Conservation (phyloP, 2,888 invertebrate species). For the Neoaliturus tenellus region DNA sequence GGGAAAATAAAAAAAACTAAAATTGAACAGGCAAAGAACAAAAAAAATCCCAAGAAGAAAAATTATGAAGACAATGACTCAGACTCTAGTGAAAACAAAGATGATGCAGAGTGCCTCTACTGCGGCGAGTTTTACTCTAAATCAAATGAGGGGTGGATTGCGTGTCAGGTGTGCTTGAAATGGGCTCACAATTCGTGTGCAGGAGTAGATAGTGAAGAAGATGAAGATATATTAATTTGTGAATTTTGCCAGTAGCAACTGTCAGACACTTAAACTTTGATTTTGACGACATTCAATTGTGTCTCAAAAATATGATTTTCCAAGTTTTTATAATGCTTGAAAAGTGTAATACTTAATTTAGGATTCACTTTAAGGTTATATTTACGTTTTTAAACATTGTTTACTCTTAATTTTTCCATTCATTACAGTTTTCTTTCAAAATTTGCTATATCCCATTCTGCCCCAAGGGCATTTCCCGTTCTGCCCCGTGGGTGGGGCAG, state of each 20-base stretch:
- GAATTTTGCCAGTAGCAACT: slow-evolving; percentile 6
- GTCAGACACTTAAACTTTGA: too few relatives aligned
- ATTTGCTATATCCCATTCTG: too few relatives aligned
- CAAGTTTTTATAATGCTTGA: too few relatives aligned
- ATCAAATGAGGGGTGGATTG: slow-evolving; percentile 38
- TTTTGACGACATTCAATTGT: too few relatives aligned
- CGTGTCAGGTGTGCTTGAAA: not conserved
- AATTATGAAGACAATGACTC: not conserved
- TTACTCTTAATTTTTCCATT: too few relatives aligned
- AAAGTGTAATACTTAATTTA: too few relatives aligned
- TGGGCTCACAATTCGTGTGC: slow-evolving; percentile 44
- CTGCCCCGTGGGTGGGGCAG: too few relatives aligned
- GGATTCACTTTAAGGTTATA: too few relatives aligned
- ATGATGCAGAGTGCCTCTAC: slow-evolving; percentile 17
- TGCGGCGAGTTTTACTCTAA: slow-evolving; percentile 8
- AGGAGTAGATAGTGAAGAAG: slow-evolving; percentile 25
- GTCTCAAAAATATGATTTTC: too few relatives aligned
- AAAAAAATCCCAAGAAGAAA: not conserved
- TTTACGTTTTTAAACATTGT: too few relatives aligned
- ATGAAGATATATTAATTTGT: not conserved
- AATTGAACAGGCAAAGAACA: not conserved
- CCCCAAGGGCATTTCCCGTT: too few relatives aligned
- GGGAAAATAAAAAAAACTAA: slow-evolving; percentile 1
- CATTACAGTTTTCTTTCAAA: too few relatives aligned
- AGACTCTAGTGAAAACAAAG: not conserved